Conservation (phyloP, 2,888 invertebrate genomes). For the Campopleginae sp. region DNA sequence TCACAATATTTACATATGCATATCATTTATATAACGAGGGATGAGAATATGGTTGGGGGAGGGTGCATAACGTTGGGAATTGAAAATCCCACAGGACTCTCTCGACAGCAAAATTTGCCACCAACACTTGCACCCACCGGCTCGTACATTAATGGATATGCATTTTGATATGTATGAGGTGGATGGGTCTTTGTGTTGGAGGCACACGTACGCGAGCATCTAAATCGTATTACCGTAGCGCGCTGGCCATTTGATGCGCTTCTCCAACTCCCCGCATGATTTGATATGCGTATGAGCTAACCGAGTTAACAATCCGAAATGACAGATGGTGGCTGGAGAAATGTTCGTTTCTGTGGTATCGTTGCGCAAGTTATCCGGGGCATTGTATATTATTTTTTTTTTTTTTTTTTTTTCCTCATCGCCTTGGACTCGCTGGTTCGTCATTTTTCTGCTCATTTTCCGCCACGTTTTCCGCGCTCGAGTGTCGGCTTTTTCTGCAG, state of each 20-base stretch:
- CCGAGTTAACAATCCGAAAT: constrained; percentile 82
- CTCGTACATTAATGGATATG: neutral
- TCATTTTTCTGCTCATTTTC: neutral
- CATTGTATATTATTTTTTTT: neutral
- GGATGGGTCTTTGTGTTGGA: too few species aligned
- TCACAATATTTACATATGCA: constrained; percentile 84
- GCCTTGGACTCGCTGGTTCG: neutral
- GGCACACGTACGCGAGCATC: constrained; percentile 67
- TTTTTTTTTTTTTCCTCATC: constrained; percentile 9
- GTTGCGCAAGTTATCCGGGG: constrained; percentile 41
- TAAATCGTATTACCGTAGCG: constrained; percentile 82
- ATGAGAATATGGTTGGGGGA: constrained; percentile 56
- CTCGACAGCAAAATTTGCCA: constrained; percentile 64
- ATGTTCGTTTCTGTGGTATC: constrained; percentile 68
- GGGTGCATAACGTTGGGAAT: constrained; percentile 58
- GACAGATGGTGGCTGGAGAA: constrained; percentile 81
- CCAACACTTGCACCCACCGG: constrained; percentile 35
- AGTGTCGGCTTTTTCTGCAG: neutral
- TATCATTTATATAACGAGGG: constrained; percentile 79
- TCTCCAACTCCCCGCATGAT: constrained; percentile 78
- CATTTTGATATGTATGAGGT: constrained; percentile 4
- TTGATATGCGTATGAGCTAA: constrained; percentile 82
- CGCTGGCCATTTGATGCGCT: constrained; percentile 75
- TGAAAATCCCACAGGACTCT: constrained; percentile 81
- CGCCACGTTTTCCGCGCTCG: neutral